phyloP scores from a whole-genome alignment of 2,888 invertebrate species.

The Agrotis segetum region DNA sequence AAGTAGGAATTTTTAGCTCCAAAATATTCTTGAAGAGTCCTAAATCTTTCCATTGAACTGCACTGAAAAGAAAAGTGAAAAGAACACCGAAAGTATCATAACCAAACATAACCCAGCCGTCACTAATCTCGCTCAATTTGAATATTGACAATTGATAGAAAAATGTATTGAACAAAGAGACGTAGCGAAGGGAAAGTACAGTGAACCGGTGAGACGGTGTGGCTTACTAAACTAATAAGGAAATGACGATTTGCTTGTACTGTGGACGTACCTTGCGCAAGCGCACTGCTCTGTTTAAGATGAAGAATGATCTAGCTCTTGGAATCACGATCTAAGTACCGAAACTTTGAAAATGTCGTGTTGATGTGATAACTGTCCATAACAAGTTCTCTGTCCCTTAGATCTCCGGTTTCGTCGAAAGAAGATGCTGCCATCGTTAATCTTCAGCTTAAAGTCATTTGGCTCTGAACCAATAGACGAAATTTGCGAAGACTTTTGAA shows the following conservation, averaged over 20 bases:
- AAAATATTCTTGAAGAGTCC: not conserved
- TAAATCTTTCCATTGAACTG: constrained; percentile 15
- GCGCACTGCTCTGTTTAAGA: constrained; percentile 34
- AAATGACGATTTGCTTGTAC: constrained; percentile 63
- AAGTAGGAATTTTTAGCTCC: not conserved
- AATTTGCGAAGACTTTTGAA: too few species aligned
- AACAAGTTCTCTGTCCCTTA: too few species aligned
- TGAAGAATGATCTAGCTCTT: constrained; percentile 31
- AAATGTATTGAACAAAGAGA: constrained; percentile 49
- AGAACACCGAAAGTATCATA: constrained; percentile 46
- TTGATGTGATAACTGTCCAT: too few species aligned
- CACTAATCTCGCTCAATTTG: constrained; percentile 39
- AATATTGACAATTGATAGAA: constrained; percentile 57
- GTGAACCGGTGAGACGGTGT: constrained; percentile 41
- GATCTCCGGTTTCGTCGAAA: too few species aligned
- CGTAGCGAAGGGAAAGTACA: constrained; percentile 63
- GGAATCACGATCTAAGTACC: not conserved
- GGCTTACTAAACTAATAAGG: constrained; percentile 66
- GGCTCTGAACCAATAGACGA: too few species aligned
- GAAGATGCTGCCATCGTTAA: too few species aligned
- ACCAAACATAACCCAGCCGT: constrained; percentile 32
- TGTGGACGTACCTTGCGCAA: constrained; percentile 57
- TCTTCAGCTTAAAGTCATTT: too few species aligned
- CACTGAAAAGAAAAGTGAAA: constrained; percentile 36
- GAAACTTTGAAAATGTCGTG: not conserved